These are phyloP conservation scores for Platygyra sinensis DNA, from an alignment of 64 coral and sea anemone genomes.

Conservation along the genomic window DNA sequence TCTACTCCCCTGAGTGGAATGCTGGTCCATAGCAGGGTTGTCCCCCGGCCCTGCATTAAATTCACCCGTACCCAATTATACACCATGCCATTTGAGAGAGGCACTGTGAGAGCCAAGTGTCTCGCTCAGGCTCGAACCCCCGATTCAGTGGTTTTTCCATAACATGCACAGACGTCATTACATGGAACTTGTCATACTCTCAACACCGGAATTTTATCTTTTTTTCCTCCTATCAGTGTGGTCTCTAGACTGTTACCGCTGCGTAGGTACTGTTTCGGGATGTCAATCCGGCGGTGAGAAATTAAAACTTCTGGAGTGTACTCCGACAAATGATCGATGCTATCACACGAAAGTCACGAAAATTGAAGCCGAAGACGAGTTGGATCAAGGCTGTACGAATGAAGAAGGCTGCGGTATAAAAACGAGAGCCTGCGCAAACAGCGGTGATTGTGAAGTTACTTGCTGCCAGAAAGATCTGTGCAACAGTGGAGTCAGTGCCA, in stretches of 20 bases:
- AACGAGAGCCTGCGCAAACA: neutral
- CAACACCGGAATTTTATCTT: neutral
- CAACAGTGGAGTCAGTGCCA: neutral
- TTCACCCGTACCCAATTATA: too few species aligned
- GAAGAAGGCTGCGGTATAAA: slow-evolving; percentile 6
- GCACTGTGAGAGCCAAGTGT: too few species aligned
- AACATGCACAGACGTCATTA: too few species aligned
- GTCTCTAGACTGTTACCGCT: slow-evolving; percentile 19
- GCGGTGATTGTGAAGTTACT: neutral
- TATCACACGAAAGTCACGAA: neutral
- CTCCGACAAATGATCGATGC: neutral
- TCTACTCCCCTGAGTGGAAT: too few species aligned
- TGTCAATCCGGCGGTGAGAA: neutral
- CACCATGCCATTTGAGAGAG: too few species aligned
- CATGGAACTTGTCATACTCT: neutral
- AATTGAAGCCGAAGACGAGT: neutral
- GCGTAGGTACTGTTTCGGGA: neutral
- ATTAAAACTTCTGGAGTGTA: neutral
- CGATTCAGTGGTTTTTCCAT: too few species aligned
- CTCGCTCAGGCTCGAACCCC: too few species aligned
- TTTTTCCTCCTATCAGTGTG: neutral
- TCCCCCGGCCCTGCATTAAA: too few species aligned
- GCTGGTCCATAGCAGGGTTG: too few species aligned
- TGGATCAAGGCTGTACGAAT: slow-evolving; percentile 33
- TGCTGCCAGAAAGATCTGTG: slow-evolving; percentile 12